Conservation (phyloP, 2,888 invertebrate genomes). For the Gibbula magus region DNA sequence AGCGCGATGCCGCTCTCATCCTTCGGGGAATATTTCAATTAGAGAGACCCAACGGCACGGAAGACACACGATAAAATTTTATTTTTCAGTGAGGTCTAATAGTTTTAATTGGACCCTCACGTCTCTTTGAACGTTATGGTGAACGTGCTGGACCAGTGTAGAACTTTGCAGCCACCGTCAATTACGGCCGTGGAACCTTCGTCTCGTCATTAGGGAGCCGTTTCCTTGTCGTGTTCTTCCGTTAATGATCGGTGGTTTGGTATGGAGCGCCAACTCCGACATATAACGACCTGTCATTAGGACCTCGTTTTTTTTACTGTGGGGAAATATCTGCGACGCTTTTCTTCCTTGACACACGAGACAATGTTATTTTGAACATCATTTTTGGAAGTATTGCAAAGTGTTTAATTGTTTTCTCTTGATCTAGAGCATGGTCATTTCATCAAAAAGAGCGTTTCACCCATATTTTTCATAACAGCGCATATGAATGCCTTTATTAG, state of each 20-base stretch:
- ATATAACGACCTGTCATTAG: slow-evolving; percentile 21
- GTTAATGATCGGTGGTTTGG: slow-evolving; percentile 17
- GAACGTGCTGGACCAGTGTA: slow-evolving; percentile 16
- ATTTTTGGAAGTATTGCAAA: background rate
- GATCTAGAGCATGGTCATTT: background rate
- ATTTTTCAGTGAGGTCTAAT: slow-evolving; percentile 26
- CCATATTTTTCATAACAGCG: background rate
- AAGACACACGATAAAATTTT: slow-evolving; percentile 28
- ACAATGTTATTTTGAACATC: background rate
- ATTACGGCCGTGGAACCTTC: slow-evolving; percentile 11
- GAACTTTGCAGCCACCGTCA: slow-evolving; percentile 4
- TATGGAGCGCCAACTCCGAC: slow-evolving; percentile 7
- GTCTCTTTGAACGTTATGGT: slow-evolving; percentile 14
- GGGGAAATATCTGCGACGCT: background rate
- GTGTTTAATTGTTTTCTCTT: background rate
- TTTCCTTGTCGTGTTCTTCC: slow-evolving; percentile 16
- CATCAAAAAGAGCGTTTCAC: background rate
- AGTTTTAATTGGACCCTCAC: slow-evolving; percentile 25
- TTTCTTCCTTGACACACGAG: background rate
- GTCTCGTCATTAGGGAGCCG: slow-evolving; percentile 6
- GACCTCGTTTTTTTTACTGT: slow-evolving; percentile 9
- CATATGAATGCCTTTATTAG: background rate
- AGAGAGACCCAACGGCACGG: slow-evolving; percentile 25
- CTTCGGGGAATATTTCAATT: slow-evolving; percentile 19
- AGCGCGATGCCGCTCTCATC: slow-evolving; percentile 21